These are phyloP conservation scores for Drosophila gunungcola DNA, from an alignment of 1,140 invertebrate genomes.

Conservation along the genomic window DNA sequence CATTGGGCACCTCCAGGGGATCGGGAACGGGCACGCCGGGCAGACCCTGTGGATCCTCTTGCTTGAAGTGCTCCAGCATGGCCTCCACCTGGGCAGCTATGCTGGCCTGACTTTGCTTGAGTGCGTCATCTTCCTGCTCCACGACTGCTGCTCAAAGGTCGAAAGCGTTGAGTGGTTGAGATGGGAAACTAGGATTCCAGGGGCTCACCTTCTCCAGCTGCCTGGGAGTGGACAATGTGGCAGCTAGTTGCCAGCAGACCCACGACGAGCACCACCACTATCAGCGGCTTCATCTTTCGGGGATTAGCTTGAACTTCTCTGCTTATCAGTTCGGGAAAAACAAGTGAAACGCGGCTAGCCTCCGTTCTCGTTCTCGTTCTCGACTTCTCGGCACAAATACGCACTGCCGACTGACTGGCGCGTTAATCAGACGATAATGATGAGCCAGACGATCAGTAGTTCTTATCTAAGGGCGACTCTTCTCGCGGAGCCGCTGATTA, in stretches of 20 bases:
- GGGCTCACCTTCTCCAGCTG: conserved; percentile 48
- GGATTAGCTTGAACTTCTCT: conserved; percentile 19
- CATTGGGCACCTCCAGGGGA: conserved; percentile 91
- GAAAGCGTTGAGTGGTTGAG: neutral
- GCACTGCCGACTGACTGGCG: conserved; percentile 42
- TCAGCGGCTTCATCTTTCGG: conserved; percentile 57
- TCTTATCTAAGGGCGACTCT: conserved; percentile 48
- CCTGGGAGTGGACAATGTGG: conserved; percentile 31
- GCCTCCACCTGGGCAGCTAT: conserved; percentile 89
- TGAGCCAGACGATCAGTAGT: conserved; percentile 41
- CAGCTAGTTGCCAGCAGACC: conserved; percentile 31
- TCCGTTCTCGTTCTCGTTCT: conserved; percentile 24
- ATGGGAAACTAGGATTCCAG: neutral
- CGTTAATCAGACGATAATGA: conserved; percentile 58
- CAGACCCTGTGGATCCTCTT: conserved; percentile 91
- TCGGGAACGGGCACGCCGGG: conserved; percentile 91
- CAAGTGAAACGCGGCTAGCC: conserved; percentile 9
- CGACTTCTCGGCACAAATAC: conserved; percentile 27
- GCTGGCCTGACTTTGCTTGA: conserved; percentile 86
- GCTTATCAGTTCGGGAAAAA: conserved; percentile 38
- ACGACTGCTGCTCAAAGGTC: conserved; percentile 55
- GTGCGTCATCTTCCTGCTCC: conserved; percentile 62
- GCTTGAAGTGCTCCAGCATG: conserved; percentile 92
- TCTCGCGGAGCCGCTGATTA: conserved; percentile 34
- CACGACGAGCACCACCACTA: conserved; percentile 38